Conservation (phyloP, 2,888 invertebrate genomes). For the Phorcus lineatus region DNA sequence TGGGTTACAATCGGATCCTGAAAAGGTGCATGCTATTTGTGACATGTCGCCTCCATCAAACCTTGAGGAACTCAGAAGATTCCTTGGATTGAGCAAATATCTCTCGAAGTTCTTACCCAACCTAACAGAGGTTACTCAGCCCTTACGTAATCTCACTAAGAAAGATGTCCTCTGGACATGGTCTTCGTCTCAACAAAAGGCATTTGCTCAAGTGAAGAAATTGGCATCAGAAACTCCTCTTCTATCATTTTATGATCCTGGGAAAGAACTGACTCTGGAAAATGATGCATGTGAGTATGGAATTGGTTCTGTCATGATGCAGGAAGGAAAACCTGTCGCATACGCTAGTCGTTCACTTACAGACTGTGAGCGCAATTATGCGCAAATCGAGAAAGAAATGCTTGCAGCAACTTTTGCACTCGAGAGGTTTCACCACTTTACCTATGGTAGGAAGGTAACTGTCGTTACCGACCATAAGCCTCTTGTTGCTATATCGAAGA, state of each 20-base stretch:
- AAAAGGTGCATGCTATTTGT: constrained; percentile 38
- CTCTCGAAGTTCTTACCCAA: constrained; percentile 38
- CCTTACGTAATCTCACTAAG: constrained; percentile 36
- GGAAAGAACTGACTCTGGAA: constrained; percentile 29
- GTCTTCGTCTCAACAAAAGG: too few relatives aligned
- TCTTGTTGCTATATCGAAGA: too few relatives aligned
- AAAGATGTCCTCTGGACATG: too few relatives aligned
- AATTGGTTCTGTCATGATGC: constrained; percentile 43
- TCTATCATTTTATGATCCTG: constrained; percentile 39
- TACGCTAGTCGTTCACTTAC: constrained; percentile 39
- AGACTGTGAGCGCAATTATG: constrained; percentile 40
- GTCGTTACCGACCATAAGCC: too few relatives aligned
- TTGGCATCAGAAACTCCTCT: constrained; percentile 39
- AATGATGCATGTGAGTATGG: constrained; percentile 51
- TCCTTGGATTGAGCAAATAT: constrained; percentile 44
- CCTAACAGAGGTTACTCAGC: constrained; percentile 30
- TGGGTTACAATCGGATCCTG: constrained; percentile 39
- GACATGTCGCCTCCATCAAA: constrained; percentile 37
- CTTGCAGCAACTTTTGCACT: constrained; percentile 37
- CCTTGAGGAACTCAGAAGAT: constrained; percentile 36
- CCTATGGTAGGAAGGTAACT: too few relatives aligned
- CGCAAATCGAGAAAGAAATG: constrained; percentile 49
- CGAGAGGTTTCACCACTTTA: too few relatives aligned
- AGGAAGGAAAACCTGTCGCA: constrained; percentile 40
- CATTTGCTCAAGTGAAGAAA: constrained; percentile 39